Base-by-base conservation (phyloP, 2,797 vertebrate genomes). In the Acropternis orthonyx region DNA sequence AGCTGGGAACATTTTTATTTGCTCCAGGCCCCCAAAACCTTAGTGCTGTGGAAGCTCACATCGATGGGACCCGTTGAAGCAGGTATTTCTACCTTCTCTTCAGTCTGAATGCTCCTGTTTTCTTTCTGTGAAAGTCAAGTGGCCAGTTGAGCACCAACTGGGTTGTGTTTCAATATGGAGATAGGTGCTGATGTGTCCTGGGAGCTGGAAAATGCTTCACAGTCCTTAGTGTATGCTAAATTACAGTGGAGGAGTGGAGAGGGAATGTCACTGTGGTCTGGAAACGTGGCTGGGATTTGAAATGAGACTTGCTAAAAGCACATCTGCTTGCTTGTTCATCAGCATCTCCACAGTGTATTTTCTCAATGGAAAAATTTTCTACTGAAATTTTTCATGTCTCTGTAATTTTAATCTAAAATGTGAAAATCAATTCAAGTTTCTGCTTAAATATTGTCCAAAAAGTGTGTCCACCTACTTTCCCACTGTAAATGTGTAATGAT, bases 91-190 rank as follows among this genome's bases (percentile, higher is more conserved):
- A 9, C 27, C 7, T 87, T 44, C 27, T 52, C 20, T 49, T 28
- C 71, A 73, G 55, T 52, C 51, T 30, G 63, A 79, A 30, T 12
- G 12, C 9, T 80, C 26, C 28, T 10, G 20, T 32, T 74, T 19
- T 27, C 36, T 26, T 78, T 34, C 37, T n/a, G 18, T 37, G 52
- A 32, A 67, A 88, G 51, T 30, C 9, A 23, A 59, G 62, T 6
- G 49, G 32, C 10, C 19, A 61, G 55, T 2, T 0, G 3, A 62
- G 41, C 28, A 54, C 8, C 6, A 6, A 6, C 12, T 7, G 44
- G 26, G 23, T 20, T 1, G 4, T 54, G 54, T 65, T 76, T 76
- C 3, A 4, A 1, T 9, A 24, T 23, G 36, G 59, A 51, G n/a
- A 10, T 43, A 54, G 30, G 78, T 16, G 36, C 2, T 26, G 48